Evolutionary conservation across 2,797 vertebrate genomes (phyloP).

Genomic region (Phrynocephalus guinanensis): DNA sequence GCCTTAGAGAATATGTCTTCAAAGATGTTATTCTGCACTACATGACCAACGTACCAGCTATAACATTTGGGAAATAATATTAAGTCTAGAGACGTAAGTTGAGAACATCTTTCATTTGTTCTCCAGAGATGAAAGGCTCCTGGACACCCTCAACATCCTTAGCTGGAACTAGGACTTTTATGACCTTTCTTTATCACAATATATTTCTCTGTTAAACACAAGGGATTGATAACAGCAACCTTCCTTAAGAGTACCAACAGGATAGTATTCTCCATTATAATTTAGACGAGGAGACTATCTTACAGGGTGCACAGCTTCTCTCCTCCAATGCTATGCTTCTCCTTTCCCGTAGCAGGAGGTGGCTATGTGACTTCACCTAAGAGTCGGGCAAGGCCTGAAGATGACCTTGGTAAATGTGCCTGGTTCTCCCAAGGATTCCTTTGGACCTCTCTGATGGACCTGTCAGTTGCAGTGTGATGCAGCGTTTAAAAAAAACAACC

Average conservation of each 20-base stretch:
- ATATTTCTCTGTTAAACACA: too few relatives aligned
- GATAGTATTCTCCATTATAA: not conserved
- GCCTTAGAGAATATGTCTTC: too few relatives aligned
- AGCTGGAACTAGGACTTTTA: too few relatives aligned
- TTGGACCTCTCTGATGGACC: slow-evolving; percentile 22
- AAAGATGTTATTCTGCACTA: not conserved
- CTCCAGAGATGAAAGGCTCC: too few relatives aligned
- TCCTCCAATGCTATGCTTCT: too few relatives aligned
- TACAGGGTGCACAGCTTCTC: too few relatives aligned
- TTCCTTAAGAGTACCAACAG: not conserved
- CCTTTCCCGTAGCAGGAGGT: not conserved
- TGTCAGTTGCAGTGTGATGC: slow-evolving; percentile 18
- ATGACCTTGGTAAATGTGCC: not conserved
- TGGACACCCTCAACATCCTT: too few relatives aligned
- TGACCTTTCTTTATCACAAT: too few relatives aligned
- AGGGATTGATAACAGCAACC: not conserved
- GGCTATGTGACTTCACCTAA: not conserved
- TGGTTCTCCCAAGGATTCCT: not conserved
- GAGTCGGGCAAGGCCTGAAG: not conserved
- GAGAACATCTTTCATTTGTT: too few relatives aligned
- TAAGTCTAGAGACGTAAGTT: not conserved
- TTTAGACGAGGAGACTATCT: not conserved
- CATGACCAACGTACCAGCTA: not conserved
- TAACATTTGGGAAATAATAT: not conserved
- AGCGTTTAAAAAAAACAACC: slow-evolving; percentile 43